Evolutionary conservation across 2,113 vertebrate species (phyloP), one percentile per base, ranked within the genome.

Genomic region (Canis aureus): DNA sequence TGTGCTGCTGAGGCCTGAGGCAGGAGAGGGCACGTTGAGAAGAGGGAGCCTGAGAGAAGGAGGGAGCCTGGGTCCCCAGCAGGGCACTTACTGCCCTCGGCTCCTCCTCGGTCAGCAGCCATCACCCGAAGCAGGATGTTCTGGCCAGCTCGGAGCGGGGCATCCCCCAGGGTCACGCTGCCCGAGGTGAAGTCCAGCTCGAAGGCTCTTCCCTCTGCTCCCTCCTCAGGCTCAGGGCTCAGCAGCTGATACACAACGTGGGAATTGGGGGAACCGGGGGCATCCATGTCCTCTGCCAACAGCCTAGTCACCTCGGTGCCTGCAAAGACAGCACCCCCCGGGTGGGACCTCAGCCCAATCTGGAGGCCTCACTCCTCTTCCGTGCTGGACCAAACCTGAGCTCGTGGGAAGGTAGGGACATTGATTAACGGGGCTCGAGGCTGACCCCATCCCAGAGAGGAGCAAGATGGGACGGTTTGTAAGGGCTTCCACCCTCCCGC

Each of bases 1-100:
- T 0, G 89, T 98, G 93, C 97, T 98, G 89, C 96, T 98, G 85
- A 98, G 94, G 27, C 97, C 98, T 98, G 38, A 80, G 69, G 73
- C 35, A 78, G 57, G 38, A 29, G 35, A 92, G 73, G 53, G 17
- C 66, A 49, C 82, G 29, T 29, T 60, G 91, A 66, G 43, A 80
- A 96, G 96, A 59, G 25, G 69, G 74, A 57, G 53, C 20, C 43
- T 43, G 43, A 17, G 73, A 83, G 49, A n/a, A 12, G 35, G 66
- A 89, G 66, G 22, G 32, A 32, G 3, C 43, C 78, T 19, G 1
- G 15, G 35, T 78, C 64, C 57, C 66, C n/a, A 6, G 5, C n/a
- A 22, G 88, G 92, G 73, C 29, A 97, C 96, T 97, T 66, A 98
- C 98, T 96, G 1, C 94, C 95, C 74, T 98, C 97, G 89, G 86